Evolutionary conservation across 2,888 invertebrate genomes (phyloP).

Genomic region (Cataglyphis livida): DNA sequence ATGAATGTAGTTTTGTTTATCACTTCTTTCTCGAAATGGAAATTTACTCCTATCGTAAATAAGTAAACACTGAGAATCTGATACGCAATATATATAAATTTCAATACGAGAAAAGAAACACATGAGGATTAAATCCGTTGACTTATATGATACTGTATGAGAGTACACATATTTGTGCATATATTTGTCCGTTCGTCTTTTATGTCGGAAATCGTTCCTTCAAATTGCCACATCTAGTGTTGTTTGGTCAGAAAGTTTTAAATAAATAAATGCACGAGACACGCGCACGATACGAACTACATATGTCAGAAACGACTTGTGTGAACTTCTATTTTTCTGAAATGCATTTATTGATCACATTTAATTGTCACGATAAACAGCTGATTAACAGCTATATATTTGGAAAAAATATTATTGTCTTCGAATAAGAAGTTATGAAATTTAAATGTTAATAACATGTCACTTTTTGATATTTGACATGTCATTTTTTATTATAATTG

Average conservation of each 20-base stretch:
- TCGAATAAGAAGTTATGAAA: background rate
- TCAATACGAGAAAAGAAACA: background rate
- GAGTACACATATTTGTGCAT: background rate
- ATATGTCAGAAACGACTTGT: background rate
- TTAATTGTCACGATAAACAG: background rate
- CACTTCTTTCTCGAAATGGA: background rate
- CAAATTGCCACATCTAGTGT: background rate
- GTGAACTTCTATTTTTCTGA: background rate
- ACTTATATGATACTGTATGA: background rate
- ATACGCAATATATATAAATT: conserved; percentile 27
- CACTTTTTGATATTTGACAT: too few species aligned
- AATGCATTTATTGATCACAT: background rate
- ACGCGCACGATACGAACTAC: background rate
- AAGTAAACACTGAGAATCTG: conserved; percentile 21
- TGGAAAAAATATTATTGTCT: background rate
- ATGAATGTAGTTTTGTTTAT: conserved; percentile 27
- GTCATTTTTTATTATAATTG: background rate
- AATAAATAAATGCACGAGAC: conserved; percentile 15
- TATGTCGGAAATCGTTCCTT: background rate
- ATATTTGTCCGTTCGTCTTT: background rate
- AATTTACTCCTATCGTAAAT: conserved; percentile 26
- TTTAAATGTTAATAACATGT: background rate
- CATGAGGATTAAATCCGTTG: conserved; percentile 1
- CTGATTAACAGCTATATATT: background rate
- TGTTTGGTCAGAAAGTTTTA: background rate